Base-by-base conservation (phyloP, 2,797 vertebrate species). In the Apogon hyalosoma region DNA sequence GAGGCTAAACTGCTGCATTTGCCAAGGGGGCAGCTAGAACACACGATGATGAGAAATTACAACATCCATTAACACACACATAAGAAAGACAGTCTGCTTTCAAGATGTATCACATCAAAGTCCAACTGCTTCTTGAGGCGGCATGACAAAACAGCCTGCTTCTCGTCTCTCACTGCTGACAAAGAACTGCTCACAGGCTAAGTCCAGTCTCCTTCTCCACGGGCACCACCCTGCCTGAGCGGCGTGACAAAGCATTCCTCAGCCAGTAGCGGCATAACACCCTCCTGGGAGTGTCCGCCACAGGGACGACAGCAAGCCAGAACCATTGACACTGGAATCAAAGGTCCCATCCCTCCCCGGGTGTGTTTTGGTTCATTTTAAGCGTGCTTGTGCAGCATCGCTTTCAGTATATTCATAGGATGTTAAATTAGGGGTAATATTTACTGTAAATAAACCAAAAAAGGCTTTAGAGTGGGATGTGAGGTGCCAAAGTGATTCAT, bases 221-320 rank as follows among this genome's bases (percentile, higher is more conserved):
- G 42, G 53, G 67, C 24, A n/a, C 67, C 70, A 68, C 61, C 63
- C 73, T 18, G 64, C 59, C 57, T 7, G 12, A 67, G 42, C 60
- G 50, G 77, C 24, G 24, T 87, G 81, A 77, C 51, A 11, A 82
- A 76, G 75, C 82, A 85, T 72, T 87, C 79, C 73, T 77, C 16
- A 74, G 19, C 53, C 58, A 46, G 70, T 66, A 60, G 74, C 60
- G 48, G 39, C 31, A 14, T 7, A 66, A 64, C 49, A 50, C n/a
- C 65, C 58, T 41, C 59, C 47, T 50, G 69, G 62, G 69, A 80
- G 59, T 59, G 72, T 69, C 56, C 11, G 14, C 46, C 42, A 60
- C 8, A n/a, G 55, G 19, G 40, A 64, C 1, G 47, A 56, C 39
- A 49, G 53, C 48, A 55, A 13, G 8, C 40, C 45, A 53, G 31